phyloP scores from a whole-genome alignment of 2,888 invertebrate genomes.

The Drosophila subquinaria region DNA sequence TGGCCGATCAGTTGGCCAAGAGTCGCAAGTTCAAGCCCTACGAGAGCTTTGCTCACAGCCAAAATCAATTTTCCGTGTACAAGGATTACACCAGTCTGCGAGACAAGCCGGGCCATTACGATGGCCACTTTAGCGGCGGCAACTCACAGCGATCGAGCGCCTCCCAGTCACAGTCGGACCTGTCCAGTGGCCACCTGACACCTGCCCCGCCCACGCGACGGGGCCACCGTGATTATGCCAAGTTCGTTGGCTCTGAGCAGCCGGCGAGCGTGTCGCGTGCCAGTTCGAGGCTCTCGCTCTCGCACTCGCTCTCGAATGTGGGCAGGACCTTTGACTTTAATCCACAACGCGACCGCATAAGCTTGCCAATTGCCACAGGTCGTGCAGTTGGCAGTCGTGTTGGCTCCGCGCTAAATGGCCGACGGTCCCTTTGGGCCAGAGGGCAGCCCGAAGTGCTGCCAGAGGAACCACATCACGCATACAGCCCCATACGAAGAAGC shows the following conservation, averaged over 20 bases:
- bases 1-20: slow-evolving; percentile 82
- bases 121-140: slow-evolving; percentile 69
- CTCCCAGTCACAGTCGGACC: slow-evolving; percentile 69
- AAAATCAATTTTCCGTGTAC: slow-evolving; percentile 71
- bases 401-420: slow-evolving; percentile 25
- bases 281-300: slow-evolving; percentile 64
- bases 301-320: slow-evolving; percentile 50
- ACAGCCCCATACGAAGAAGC: slow-evolving; percentile 33
- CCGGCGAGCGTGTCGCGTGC: slow-evolving; percentile 66
- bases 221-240: slow-evolving; percentile 72
- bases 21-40: slow-evolving; percentile 80
- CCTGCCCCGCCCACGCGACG: slow-evolving; percentile 51
- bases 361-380: slow-evolving; percentile 38
- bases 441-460: slow-evolving; percentile 49
- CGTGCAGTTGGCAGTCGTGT: slow-evolving; percentile 27
- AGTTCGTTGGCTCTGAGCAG: slow-evolving; percentile 68
- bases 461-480: slow-evolving; percentile 45
- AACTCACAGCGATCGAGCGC: slow-evolving; percentile 63
- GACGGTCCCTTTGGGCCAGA: slow-evolving; percentile 54
- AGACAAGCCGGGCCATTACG: slow-evolving; percentile 68
- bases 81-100: slow-evolving; percentile 67
- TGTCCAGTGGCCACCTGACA: slow-evolving; percentile 71
- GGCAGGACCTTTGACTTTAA: slow-evolving; percentile 76
- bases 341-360: slow-evolving; percentile 75
- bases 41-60: slow-evolving; percentile 71